These are phyloP conservation scores for Psittacula echo DNA, from an alignment of 2,797 vertebrate genomes.

Conservation along the genomic window DNA sequence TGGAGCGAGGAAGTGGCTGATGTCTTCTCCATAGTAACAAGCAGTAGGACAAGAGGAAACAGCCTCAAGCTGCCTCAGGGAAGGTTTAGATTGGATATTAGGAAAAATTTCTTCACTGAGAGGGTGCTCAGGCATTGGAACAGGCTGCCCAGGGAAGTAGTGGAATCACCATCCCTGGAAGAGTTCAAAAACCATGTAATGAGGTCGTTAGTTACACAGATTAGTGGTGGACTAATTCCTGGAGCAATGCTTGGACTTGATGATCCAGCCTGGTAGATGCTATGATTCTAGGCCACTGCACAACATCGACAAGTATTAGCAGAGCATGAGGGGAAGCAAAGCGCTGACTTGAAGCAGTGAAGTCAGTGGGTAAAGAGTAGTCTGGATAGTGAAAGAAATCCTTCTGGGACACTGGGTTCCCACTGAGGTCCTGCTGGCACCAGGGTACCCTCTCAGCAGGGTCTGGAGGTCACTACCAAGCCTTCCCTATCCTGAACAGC, in stretches of 20 bases:
- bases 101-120: not conserved
- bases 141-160: not conserved
- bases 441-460: accelerated
- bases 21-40: not conserved
- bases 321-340: not conserved
- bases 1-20: not conserved
- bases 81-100: not conserved
- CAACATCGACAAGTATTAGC: not conserved
- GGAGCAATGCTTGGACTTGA: not conserved
- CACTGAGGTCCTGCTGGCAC: not conserved
- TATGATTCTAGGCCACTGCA: not conserved
- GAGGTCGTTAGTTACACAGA: not conserved
- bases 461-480: not conserved
- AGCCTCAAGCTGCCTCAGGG: not conserved
- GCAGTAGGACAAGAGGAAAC: not conserved
- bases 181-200: not conserved
- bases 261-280: not conserved
- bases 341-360: not conserved
- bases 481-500: accelerated
- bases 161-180: not conserved
- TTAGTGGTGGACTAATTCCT: not conserved
- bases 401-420: not conserved
- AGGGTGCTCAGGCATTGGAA: not conserved
- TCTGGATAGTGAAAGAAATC: not conserved
- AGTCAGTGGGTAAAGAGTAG: not conserved